Conservation (phyloP, 1,140 invertebrate genomes). For the Goniozus legneri region DNA sequence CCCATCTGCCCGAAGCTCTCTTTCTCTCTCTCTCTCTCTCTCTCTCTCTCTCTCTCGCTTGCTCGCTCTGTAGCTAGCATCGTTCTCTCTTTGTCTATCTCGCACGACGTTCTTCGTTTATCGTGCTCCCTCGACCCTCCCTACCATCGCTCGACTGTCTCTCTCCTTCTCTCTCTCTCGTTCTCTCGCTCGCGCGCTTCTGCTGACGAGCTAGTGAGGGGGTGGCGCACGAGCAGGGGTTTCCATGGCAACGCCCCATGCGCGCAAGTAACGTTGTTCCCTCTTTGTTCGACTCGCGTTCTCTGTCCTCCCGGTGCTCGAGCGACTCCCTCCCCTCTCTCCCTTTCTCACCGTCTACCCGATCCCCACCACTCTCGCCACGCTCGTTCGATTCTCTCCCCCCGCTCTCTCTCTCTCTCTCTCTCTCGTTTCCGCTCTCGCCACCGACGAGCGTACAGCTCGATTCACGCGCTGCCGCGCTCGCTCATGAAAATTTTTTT, state of each 20-base stretch:
- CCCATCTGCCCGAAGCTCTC: too few species aligned
- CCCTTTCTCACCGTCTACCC: neutral
- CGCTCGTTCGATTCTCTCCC: neutral
- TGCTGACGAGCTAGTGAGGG: slow-evolving; percentile 13
- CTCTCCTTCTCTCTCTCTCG: too few species aligned
- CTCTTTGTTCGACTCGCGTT: slow-evolving; percentile 27
- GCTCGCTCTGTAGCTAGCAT: too few species aligned
- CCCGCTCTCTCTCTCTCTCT: slow-evolving; percentile 5
- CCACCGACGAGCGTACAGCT: too few species aligned
- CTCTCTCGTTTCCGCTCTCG: too few species aligned
- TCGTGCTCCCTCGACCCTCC: slow-evolving; percentile 13
- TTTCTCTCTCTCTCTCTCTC: too few species aligned
- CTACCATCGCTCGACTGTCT: slow-evolving; percentile 18
- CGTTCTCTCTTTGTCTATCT: slow-evolving; percentile 16
- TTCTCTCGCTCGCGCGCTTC: too few species aligned
- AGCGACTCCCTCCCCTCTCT: neutral
- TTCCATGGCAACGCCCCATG: slow-evolving; percentile 53
- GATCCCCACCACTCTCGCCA: neutral
- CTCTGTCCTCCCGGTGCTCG: slow-evolving; percentile 5
- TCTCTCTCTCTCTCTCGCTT: too few species aligned
- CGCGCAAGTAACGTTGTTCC: slow-evolving; percentile 38
- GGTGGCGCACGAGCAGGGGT: slow-evolving; percentile 41
- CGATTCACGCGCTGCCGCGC: slow-evolving; percentile 22
- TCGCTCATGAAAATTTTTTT: too few species aligned
- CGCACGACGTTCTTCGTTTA: slow-evolving; percentile 14